A percentile compares a stretch with the other conserved stretches of the same genome.
phyloP scores from a whole-genome alignment of 2,888 invertebrate genomes.

The Argyresthia albistria region DNA sequence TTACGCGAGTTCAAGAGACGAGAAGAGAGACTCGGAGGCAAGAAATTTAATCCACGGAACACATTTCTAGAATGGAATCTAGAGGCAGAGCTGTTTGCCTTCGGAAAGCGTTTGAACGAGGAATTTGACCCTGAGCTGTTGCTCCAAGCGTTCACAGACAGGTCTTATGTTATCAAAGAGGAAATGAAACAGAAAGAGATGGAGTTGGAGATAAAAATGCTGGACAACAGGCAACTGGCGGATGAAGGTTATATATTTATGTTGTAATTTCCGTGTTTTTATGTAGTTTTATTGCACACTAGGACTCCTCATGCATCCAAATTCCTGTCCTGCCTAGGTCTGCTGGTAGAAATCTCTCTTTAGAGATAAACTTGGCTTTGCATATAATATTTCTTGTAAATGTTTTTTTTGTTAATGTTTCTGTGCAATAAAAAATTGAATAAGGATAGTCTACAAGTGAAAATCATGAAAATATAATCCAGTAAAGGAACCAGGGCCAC shows the following conservation, averaged over 20 bases:
- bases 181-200: slow-evolving; percentile 77
- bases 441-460: too few species aligned
- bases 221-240: slow-evolving; percentile 79
- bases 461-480: too few species aligned
- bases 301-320: too few species aligned
- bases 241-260: slow-evolving; percentile 74
- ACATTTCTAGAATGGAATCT: slow-evolving; percentile 90
- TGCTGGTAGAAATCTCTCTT: too few species aligned
- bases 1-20: slow-evolving; percentile 74
- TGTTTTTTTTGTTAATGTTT: too few species aligned
- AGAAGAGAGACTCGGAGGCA: slow-evolving; percentile 71
- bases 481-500: too few species aligned
- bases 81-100: slow-evolving; percentile 89
- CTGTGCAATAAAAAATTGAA: too few species aligned
- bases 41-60: slow-evolving; percentile 65
- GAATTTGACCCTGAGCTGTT: slow-evolving; percentile 81
- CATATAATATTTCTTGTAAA: too few species aligned
- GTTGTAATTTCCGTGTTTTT: too few species aligned
- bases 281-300: too few species aligned
- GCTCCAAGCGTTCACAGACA: slow-evolving; percentile 83
- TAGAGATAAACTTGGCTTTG: too few species aligned
- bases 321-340: too few species aligned
- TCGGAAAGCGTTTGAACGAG: slow-evolving; percentile 88
- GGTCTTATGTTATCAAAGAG: slow-evolving; percentile 83
- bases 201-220: slow-evolving; percentile 76